Evolutionary conservation across 2,888 invertebrate species (phyloP).

Genomic region (Notodonta ziczac): DNA sequence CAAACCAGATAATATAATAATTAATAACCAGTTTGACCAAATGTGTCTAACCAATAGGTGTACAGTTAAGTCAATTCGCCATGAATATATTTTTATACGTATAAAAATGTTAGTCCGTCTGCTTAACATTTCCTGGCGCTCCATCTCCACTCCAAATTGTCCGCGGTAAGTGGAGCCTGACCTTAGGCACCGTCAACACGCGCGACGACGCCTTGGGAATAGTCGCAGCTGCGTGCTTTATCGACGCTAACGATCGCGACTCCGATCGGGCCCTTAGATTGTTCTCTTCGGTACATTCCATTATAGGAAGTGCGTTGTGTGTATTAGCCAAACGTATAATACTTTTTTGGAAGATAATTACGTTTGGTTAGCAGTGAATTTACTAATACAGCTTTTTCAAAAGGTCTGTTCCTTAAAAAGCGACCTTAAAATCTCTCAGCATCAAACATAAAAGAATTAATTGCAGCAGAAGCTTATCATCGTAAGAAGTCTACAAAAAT

Average conservation of each 20-base stretch:
- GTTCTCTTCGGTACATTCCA: slow-evolving; percentile 35
- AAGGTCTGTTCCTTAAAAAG: too few relatives aligned
- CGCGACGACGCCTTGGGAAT: slow-evolving; percentile 18
- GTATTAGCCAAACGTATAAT: slow-evolving; percentile 35
- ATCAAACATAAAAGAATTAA: too few relatives aligned
- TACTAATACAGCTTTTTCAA: too few relatives aligned
- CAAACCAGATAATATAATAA: too few relatives aligned
- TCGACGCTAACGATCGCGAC: slow-evolving; percentile 42
- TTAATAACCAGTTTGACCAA: too few relatives aligned
- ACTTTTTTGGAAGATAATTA: slow-evolving; percentile 9
- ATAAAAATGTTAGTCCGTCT: too few relatives aligned
- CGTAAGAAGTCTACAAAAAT: too few relatives aligned
- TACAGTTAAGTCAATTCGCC: too few relatives aligned
- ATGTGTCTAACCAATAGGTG: too few relatives aligned
- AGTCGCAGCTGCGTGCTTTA: slow-evolving; percentile 48
- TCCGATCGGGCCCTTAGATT: slow-evolving; percentile 39
- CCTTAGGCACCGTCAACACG: slow-evolving; percentile 30
- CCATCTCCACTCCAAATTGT: not conserved
- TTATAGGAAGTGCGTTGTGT: slow-evolving; percentile 32
- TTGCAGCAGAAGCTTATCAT: too few relatives aligned
- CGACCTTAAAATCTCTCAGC: too few relatives aligned
- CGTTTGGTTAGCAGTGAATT: not conserved
- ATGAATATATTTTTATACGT: too few relatives aligned
- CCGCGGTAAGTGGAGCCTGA: not conserved
- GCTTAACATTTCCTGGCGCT: not conserved